Base-by-base conservation (phyloP, 2,113 vertebrate species). In the Engystomops pustulosus region DNA sequence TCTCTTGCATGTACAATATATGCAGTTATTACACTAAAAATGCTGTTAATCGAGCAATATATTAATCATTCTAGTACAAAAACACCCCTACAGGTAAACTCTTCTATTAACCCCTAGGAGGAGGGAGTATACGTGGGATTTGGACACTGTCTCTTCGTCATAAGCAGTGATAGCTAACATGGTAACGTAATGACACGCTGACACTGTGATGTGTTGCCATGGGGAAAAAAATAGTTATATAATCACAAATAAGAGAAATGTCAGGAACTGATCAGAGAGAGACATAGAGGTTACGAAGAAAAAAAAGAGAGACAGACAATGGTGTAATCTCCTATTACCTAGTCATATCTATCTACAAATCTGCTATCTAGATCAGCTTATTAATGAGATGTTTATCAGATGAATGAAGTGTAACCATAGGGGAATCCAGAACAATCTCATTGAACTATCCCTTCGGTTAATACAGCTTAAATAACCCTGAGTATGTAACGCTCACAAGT, bases 121-220 rank as follows among this genome's bases (percentile, higher is more conserved):
- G 30, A 18, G 7, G 8, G 9, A 20, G 8, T 18, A 30, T 15
- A 20, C 3, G 8, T 51, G 27, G 27, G 72, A 76, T n/a, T 53
- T 2, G 30, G 45, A 34, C 45, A 20, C 72, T 55, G 15, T 4
- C 49, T 58, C 30, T 12, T 41, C 6, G 3, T 77, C 49, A 58
- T n/a, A n/a, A 9, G 8, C 12, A 55, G 18, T 38, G n/a, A 55
- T 58, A 47, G 74, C 49, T 77, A 20, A 78, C 34, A 60, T 78
- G 75, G 75, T 78, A 60, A 60, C 51, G 12, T 60, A 58, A 23
- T 78, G 32, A 78, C 53, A 58, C 8, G 0, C 47, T 77, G 74
- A 58, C 72, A 30, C 45, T 55, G 72, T 53, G 47, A 55, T 55
- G 27, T 84, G 80, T 45, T 69, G 3, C 80, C 32, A 6, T 44